These are phyloP conservation scores for Agapornis canus DNA, from an alignment of 2,797 vertebrate species.

Conservation along the genomic window DNA sequence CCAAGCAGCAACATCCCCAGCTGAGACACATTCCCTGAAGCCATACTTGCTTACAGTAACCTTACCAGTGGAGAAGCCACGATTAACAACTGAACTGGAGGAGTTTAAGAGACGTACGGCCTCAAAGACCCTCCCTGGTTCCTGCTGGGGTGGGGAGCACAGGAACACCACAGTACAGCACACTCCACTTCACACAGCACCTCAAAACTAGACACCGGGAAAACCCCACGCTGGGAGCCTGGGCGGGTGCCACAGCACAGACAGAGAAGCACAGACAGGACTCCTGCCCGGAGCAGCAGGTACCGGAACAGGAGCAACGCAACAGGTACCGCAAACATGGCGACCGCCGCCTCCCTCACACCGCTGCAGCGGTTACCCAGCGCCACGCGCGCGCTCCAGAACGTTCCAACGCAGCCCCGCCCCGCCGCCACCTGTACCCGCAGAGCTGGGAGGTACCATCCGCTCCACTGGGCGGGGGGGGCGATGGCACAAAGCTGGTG, in stretches of 20 bases:
- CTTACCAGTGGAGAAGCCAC: background rate
- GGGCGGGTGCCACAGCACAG: background rate
- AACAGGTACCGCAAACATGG: rapidly evolving
- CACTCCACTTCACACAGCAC: background rate
- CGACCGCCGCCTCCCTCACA: rapidly evolving
- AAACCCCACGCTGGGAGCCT: rapidly evolving
- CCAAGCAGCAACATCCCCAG: no score
- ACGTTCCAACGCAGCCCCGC: background rate
- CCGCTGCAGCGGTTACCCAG: rapidly evolving
- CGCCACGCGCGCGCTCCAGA: background rate
- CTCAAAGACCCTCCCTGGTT: background rate
- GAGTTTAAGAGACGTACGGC: rapidly evolving
- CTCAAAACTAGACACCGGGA: background rate
- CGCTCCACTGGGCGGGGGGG: rapidly evolving
- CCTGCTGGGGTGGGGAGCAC: rapidly evolving
- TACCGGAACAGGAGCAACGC: background rate
- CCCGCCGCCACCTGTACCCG: background rate
- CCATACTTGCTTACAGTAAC: background rate
- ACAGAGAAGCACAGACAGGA: background rate
- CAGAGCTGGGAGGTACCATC: background rate
- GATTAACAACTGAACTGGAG: background rate
- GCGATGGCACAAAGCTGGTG: rapidly evolving
- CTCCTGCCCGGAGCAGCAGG: no score
- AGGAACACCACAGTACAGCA: background rate
- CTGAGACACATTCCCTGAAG: rapidly evolving